Evolutionary conservation across 1,140 invertebrate species (phyloP), one percentile per base, ranked within the genome.

Genomic region (Bombus ignitus): DNA sequence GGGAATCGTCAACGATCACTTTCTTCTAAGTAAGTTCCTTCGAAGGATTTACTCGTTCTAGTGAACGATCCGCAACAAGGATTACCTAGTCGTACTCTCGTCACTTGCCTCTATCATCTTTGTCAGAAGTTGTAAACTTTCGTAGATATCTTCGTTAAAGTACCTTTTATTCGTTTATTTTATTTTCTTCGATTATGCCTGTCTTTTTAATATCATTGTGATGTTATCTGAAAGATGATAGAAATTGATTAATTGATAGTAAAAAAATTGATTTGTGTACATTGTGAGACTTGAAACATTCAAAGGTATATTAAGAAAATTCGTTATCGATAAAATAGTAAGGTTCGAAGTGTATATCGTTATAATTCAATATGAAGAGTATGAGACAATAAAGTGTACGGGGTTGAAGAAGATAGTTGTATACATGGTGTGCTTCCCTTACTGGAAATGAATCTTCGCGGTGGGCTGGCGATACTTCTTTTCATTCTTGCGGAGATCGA

Each of bases 391-490:
- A 65, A 65, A 32, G 57, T 71, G 53, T 57, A 66, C 59, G n/a
- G 66, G 42, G 32, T 32, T 25, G 75, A 71, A 65, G 9, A 35
- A 37, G 75, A 62, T 37, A 77, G 44, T 68, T 70, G 71, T 42
- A 47, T 44, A 10, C 28, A 47, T 66, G 72, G 74, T 65, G 79
- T 57, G 44, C n/a, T 39, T 39, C 28, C 71, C 65, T 83, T 65
- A 39, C 32, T 81, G 89, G 89, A 83, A 66, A 91, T 91, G 90
- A 88, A 84, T 91, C 44, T 92, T 78, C 94, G 87, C 72, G 73
- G 86, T 70, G 89, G 91, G 71, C 68, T 93, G 32, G 44, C 91
- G n/a, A 81, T 94, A 81, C 62, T 92, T 72, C 72, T 94, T 35
- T 44, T 94, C 80, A 74, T 86, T 44, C 74, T 93, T n/a, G 65